Conservation (phyloP, 2,888 invertebrate species). For the Zygogramma bicolorata region DNA sequence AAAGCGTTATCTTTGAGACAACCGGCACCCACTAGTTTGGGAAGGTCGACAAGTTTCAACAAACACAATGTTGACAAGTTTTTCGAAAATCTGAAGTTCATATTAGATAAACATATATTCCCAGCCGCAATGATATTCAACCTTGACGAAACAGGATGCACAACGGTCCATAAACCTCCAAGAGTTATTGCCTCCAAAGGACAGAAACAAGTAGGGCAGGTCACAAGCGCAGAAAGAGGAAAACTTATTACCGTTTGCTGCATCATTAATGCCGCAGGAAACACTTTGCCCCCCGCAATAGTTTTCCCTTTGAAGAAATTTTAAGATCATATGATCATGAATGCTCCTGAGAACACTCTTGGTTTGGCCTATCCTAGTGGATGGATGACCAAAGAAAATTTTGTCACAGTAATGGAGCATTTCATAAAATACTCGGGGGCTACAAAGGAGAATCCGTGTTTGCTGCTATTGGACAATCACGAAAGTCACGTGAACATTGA, state of each 20-base stretch:
- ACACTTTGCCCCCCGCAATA: conserved; percentile 4
- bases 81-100: conserved; percentile 19
- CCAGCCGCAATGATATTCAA: conserved; percentile 10
- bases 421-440: neutral
- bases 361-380: conserved; percentile 13
- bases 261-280: conserved; percentile 24
- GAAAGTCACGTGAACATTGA: neutral
- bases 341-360: conserved; percentile 22
- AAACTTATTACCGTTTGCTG: conserved; percentile 28
- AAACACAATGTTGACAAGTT: conserved; percentile 29
- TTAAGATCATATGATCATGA: conserved; percentile 27
- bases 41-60: conserved; percentile 20
- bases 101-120: conserved; percentile 19
- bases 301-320: conserved; percentile 25
- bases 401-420: neutral
- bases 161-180: conserved; percentile 25
- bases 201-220: conserved; percentile 29
- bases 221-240: conserved; percentile 24
- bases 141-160: conserved; percentile 11
- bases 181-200: conserved; percentile 24
- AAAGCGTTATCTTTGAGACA: conserved; percentile 5
- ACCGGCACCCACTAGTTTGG: conserved; percentile 17
- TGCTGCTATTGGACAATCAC: neutral
- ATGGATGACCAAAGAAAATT: conserved; percentile 17
- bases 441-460: neutral